Conservation (phyloP, 1,140 invertebrate species). For the Brachionus rotundiformis region DNA sequence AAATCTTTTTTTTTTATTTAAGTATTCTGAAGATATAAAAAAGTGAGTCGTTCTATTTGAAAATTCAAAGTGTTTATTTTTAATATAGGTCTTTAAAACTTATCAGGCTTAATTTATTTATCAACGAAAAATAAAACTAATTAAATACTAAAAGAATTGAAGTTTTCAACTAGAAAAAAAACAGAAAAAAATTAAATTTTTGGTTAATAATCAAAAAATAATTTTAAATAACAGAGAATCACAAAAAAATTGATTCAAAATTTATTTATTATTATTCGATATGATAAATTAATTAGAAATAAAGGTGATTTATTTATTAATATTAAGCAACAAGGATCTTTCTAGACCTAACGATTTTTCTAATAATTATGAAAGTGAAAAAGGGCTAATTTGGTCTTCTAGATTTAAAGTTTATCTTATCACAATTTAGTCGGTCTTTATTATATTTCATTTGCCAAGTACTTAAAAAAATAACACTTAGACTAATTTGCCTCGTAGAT, state of each 20-base stretch:
- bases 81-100: background rate
- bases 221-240: too few relatives aligned
- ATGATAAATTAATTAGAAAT: background rate
- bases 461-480: background rate
- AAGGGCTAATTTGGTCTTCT: background rate
- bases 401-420: constrained; percentile 16
- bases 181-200: background rate
- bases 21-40: background rate
- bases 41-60: background rate
- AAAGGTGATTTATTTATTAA: background rate
- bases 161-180: background rate
- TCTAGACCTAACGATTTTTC: background rate
- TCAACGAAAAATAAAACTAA: background rate
- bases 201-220: background rate
- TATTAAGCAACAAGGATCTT: background rate
- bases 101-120: background rate
- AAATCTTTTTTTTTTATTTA: background rate
- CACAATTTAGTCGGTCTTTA: background rate
- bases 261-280: too few relatives aligned
- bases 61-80: background rate
- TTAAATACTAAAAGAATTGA: too few relatives aligned
- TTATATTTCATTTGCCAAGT: constrained; percentile 24
- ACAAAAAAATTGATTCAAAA: too few relatives aligned
- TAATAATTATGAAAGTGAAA: constrained; percentile 1
- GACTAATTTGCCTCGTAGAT: background rate